Conservation (phyloP, 2,888 invertebrate genomes). For the Melieria crassipennis region DNA sequence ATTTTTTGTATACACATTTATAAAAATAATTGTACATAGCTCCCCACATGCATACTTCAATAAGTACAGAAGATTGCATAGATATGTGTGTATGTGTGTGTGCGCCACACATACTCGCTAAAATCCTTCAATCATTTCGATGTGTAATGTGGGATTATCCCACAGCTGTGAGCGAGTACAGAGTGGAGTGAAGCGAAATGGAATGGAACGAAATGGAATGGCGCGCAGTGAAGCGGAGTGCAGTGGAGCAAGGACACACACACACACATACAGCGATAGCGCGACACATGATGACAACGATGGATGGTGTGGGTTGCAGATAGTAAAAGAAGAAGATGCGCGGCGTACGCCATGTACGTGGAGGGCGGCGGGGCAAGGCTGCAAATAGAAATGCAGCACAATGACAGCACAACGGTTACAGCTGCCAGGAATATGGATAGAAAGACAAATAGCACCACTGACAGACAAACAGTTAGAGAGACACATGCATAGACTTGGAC, state of each 20-base stretch:
- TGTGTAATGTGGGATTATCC: constrained; percentile 29
- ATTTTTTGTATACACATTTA: too few relatives aligned
- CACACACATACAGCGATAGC: background rate
- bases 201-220: background rate
- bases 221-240: background rate
- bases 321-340: too few relatives aligned
- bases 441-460: background rate
- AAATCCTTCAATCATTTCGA: constrained; percentile 35
- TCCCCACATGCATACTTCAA: too few relatives aligned
- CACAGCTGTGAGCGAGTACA: constrained; percentile 17
- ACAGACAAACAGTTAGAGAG: background rate
- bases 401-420: constrained; percentile 17
- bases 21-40: too few relatives aligned
- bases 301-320: too few relatives aligned
- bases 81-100: background rate
- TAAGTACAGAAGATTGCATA: too few relatives aligned
- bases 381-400: background rate
- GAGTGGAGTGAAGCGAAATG: constrained; percentile 15
- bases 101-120: background rate
- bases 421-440: constrained; percentile 20
- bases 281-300: too few relatives aligned
- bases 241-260: background rate
- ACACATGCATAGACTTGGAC: background rate
- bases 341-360: too few relatives aligned
- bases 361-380: too few relatives aligned